Conservation (phyloP, 2,888 invertebrate species). For the Megastigmus dorsalis region DNA sequence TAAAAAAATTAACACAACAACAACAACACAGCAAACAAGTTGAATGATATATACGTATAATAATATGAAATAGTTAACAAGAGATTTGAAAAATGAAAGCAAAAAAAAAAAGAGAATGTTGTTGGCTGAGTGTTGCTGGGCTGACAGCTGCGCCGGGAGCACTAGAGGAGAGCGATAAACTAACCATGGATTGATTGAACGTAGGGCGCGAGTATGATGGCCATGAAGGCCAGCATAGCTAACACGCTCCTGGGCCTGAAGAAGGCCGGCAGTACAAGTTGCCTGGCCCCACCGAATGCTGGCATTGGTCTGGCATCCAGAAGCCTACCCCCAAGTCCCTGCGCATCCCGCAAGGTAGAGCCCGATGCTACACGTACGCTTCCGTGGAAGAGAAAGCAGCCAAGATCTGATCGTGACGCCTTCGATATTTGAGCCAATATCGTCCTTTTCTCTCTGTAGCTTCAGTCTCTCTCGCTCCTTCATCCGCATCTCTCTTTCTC, state of each 20-base stretch:
- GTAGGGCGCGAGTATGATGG: slow-evolving; percentile 73
- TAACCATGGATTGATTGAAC: slow-evolving; percentile 63
- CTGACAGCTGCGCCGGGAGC: slow-evolving; percentile 32
- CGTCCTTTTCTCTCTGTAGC: too few species aligned
- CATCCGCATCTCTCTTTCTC: background rate
- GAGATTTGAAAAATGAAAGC: background rate
- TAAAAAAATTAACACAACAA: too few species aligned
- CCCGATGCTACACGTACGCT: slow-evolving; percentile 58
- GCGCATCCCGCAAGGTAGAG: slow-evolving; percentile 76
- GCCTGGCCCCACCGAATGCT: slow-evolving; percentile 80
- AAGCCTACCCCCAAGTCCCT: slow-evolving; percentile 74
- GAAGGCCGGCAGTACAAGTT: slow-evolving; percentile 83
- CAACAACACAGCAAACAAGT: too few species aligned
- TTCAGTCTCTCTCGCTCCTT: background rate
- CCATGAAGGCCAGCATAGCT: slow-evolving; percentile 74
- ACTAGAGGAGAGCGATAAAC: slow-evolving; percentile 57
- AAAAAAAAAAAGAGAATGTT: slow-evolving; percentile 6
- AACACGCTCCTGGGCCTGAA: slow-evolving; percentile 78
- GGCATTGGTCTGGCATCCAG: slow-evolving; percentile 71
- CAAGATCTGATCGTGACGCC: slow-evolving; percentile 55
- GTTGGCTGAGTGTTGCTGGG: background rate
- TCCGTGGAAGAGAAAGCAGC: slow-evolving; percentile 58
- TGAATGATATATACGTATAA: too few species aligned
- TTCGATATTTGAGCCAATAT: slow-evolving; percentile 36
- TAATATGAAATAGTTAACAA: too few species aligned